Conservation (phyloP, 35 echinoderm and acorn worm genomes). For the Strongylocentrotus purpuratus region DNA sequence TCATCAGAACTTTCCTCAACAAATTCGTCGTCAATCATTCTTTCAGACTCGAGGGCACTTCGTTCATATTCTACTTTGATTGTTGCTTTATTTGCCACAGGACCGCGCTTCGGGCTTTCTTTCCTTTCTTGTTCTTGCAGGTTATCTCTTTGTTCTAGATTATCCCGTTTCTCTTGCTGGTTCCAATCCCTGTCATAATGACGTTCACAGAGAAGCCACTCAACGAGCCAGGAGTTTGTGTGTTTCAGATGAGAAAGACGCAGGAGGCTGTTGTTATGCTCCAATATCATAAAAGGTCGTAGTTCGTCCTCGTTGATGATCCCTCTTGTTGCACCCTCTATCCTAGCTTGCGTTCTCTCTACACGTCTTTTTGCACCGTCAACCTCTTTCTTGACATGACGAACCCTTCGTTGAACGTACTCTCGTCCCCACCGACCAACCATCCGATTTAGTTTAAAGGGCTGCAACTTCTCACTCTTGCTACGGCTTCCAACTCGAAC, state of each 20-base stretch:
- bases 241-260: neutral
- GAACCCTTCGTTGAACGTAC: neutral
- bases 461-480: conserved; percentile 53
- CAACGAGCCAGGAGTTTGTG: neutral
- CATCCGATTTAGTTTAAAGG: conserved; percentile 42
- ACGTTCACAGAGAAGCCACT: conserved; percentile 38
- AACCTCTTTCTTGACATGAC: conserved; percentile 32
- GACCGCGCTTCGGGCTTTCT: neutral
- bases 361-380: neutral
- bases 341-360: conserved; percentile 23
- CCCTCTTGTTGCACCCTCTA: neutral
- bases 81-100: neutral
- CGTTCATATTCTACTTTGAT: conserved; percentile 50
- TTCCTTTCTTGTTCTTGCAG: neutral
- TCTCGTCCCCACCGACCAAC: neutral
- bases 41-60: conserved; percentile 24
- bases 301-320: conserved; percentile 45
- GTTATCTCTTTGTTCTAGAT: neutral
- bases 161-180: neutral
- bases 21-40: conserved; percentile 56
- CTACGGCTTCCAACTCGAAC: conserved; percentile 75
- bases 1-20: neutral
- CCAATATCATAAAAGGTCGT: neutral
- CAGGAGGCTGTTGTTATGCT: conserved; percentile 23
- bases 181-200: neutral